Evolutionary conservation across 2,888 invertebrate genomes (phyloP).

Genomic region (Cheilosia variabilis): DNA sequence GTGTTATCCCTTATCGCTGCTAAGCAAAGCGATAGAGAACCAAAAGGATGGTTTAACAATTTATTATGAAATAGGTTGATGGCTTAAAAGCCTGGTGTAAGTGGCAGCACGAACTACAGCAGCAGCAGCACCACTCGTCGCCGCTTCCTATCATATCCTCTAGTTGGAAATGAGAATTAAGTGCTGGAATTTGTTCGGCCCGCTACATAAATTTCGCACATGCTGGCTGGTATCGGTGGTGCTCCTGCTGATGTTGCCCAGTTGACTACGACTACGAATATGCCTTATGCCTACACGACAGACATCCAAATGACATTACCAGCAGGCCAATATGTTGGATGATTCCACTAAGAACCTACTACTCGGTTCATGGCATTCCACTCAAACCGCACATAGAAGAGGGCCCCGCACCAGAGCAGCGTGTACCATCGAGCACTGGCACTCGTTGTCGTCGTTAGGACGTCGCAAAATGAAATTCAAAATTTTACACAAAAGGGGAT

Average conservation of each 20-base stretch:
- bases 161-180: constrained; percentile 58
- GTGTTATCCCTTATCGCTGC: constrained; percentile 15
- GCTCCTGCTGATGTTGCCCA: constrained; percentile 27
- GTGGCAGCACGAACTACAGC: constrained; percentile 27
- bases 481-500: constrained; percentile 67
- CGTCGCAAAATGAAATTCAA: constrained; percentile 54
- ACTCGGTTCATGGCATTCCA: constrained; percentile 22
- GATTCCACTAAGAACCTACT: constrained; percentile 33
- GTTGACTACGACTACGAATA: constrained; percentile 14
- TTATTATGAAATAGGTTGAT: constrained; percentile 67
- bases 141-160: constrained; percentile 20
- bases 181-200: constrained; percentile 69
- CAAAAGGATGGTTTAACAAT: constrained; percentile 52
- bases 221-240: constrained; percentile 23
- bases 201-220: constrained; percentile 67
- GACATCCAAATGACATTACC: constrained; percentile 48
- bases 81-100: constrained; percentile 58
- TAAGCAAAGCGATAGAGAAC: constrained; percentile 15
- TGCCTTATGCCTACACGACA: constrained; percentile 31
- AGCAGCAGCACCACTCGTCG: not conserved
- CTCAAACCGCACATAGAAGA: constrained; percentile 30
- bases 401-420: not conserved
- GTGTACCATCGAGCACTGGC: not conserved
- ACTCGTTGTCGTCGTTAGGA: not conserved
- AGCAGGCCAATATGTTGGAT: constrained; percentile 44